Base-by-base conservation (phyloP, 1,140 invertebrate genomes). In the Saccostrea glomerata region DNA sequence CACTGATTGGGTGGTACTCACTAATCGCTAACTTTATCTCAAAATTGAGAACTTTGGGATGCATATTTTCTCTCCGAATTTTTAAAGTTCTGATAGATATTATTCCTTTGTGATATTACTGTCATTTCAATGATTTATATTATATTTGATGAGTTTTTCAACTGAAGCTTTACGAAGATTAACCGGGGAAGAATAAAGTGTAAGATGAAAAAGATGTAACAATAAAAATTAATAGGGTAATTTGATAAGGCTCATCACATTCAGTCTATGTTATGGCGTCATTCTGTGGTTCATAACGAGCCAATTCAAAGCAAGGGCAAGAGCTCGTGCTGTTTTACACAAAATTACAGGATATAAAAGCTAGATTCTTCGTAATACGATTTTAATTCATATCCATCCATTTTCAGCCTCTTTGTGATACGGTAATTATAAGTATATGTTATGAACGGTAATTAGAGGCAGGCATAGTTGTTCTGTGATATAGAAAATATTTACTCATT, bases 161-260 rank as follows among this genome's bases (percentile, higher is more conserved):
- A 63, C 17, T 17, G 17, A 63, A n/a, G 58, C 25, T 77, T 77
- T 77, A 36, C 70, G 70, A 36, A 77, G 70, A 77, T 77, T 77
- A 77, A 25, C 70, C 23, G 13, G 25, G 25, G 70, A 77, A 30
- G 25, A 77, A 77, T 25, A 36, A 77, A 77, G 25, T 15, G 25
- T 77, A 12, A 77, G 70, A 77, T 77, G 70, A 77, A 77, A 77
- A 77, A 77, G 70, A 77, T 36, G 70, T 77, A 30, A 30, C 25
- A 77, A 77, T 77, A 25, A 77, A 77, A 77, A 25, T 30, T 77
- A 77, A 77, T 77, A 30, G 70, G 23, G 25, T 15, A 77, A 77
- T 77, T 77, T 30, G 25, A 77, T 77, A 25, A 77, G 25, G 25
- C 70, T 77, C 70, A 77, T 77, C 70, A 77, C 36, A 25, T 25